phyloP scores from a whole-genome alignment of 2,797 vertebrate species.

The Pseudomugil tenellus region DNA sequence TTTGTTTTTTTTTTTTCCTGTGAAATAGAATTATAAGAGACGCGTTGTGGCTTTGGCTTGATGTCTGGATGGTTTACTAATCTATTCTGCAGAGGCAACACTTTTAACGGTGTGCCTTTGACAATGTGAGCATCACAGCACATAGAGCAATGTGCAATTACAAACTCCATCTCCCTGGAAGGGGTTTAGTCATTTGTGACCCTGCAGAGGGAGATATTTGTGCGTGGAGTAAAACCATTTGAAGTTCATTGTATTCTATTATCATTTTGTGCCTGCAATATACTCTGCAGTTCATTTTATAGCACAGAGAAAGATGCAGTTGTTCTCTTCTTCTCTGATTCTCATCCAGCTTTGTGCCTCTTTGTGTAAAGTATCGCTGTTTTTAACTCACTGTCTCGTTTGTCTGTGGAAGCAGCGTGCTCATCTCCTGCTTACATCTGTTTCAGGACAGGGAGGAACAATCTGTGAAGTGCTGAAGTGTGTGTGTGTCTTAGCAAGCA shows the following conservation, averaged over 20 bases:
- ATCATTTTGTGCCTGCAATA: conserved; percentile 75
- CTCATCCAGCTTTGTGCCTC: conserved; percentile 70
- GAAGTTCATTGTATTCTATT: conserved; percentile 74
- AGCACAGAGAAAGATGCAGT: conserved; percentile 32
- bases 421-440: conserved; percentile 37
- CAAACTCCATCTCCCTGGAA: conserved; percentile 40
- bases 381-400: conserved; percentile 48
- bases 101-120: conserved; percentile 43
- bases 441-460: conserved; percentile 48
- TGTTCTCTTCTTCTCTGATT: conserved; percentile 16
- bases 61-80: conserved; percentile 42
- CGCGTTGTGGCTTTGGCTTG: conserved; percentile 21
- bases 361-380: conserved; percentile 52
- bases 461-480: conserved; percentile 43
- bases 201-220: conserved; percentile 62
- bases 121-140: conserved; percentile 49
- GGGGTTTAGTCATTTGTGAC: conserved; percentile 58
- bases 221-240: conserved; percentile 69
- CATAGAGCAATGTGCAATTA: conserved; percentile 67
- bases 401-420: conserved; percentile 37
- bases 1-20: conserved; percentile 22
- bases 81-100: conserved; percentile 47
- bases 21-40: conserved; percentile 46
- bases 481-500: conserved; percentile 16
- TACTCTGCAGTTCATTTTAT: conserved; percentile 60